Percentiles rank a stretch among this genome's conserved stretches.
Evolutionary conservation across 2,113 vertebrate species (phyloP).

Genomic region (Chaetura pelagica): DNA sequence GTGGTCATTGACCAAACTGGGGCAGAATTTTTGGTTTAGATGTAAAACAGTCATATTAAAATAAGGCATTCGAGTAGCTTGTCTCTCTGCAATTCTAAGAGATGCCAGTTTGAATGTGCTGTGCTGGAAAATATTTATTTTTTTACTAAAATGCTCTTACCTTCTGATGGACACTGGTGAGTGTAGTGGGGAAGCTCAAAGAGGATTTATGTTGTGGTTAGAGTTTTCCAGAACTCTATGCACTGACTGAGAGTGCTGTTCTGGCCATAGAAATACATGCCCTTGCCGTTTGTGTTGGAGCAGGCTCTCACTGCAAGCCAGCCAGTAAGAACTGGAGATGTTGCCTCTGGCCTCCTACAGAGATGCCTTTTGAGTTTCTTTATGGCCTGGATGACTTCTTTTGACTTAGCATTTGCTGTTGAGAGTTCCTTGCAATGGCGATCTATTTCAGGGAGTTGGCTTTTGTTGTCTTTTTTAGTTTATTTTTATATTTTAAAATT

Average conservation of each 20-base stretch:
- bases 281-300: background rate
- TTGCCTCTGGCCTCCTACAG: background rate
- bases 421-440: background rate
- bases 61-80: background rate
- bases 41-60: background rate
- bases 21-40: background rate
- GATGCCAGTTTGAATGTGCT: background rate
- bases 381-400: background rate
- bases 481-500: too few relatives aligned
- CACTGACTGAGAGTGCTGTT: background rate
- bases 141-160: background rate
- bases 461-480: background rate
- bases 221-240: background rate
- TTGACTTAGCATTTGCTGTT: background rate
- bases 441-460: background rate
- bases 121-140: background rate
- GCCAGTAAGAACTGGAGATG: background rate
- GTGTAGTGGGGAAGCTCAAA: background rate
- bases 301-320: background rate
- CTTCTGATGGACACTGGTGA: accelerated
- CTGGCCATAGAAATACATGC: accelerated
- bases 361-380: background rate
- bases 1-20: background rate
- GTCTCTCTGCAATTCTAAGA: background rate
- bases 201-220: background rate